These are phyloP conservation scores for Phalacrocorax aristotelis DNA, from an alignment of 2,113 vertebrate species.

Conservation along the genomic window DNA sequence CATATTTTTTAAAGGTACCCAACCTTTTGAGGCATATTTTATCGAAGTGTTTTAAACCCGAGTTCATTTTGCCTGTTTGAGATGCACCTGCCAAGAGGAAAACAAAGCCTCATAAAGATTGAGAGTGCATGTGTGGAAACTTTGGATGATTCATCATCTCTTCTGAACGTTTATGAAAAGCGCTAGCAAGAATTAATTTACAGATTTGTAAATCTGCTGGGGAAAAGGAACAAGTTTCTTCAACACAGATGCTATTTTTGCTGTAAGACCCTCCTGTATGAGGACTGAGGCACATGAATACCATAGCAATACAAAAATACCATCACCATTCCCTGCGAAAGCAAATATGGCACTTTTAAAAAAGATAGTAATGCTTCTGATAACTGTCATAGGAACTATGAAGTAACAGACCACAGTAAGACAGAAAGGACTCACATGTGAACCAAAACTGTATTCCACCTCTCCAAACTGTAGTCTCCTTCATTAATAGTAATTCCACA, in stretches of 20 bases:
- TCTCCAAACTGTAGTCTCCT: slow-evolving; percentile 81
- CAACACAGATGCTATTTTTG: not conserved
- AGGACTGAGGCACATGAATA: not conserved
- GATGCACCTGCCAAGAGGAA: not conserved
- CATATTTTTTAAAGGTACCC: not conserved
- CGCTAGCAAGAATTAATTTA: not conserved
- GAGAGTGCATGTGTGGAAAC: not conserved
- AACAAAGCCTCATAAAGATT: not conserved
- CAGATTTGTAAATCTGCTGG: not conserved
- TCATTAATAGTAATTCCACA: slow-evolving; percentile 85
- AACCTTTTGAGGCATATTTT: not conserved
- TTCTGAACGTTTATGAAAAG: not conserved
- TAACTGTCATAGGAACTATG: not conserved
- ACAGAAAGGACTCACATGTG: not conserved
- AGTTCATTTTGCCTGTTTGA: not conserved
- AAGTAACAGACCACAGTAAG: not conserved
- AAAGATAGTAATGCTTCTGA: not conserved
- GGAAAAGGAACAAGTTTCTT: not conserved
- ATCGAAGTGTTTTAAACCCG: not conserved
- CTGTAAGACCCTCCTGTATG: not conserved
- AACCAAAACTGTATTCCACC: slow-evolving; percentile 71
- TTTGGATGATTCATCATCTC: not conserved
- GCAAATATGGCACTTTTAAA: not conserved
- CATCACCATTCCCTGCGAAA: not conserved
- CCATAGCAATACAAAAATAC: not conserved